Evolutionary conservation across 2,888 invertebrate species (phyloP).

Genomic region (Reticulitermes lucifugus): DNA sequence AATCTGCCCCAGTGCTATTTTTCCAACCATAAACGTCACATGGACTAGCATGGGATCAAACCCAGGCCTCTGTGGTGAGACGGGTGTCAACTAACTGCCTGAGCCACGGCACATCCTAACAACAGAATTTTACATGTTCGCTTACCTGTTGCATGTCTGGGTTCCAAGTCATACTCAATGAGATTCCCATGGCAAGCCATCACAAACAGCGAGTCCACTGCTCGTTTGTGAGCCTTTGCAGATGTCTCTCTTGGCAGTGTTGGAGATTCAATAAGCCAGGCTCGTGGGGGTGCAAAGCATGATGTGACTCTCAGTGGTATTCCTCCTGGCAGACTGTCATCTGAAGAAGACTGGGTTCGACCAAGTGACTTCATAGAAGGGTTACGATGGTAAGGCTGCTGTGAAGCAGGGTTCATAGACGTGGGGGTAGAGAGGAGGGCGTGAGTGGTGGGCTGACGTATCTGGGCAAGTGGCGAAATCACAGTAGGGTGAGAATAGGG

Average conservation of each 20-base stretch:
- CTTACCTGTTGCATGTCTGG: conserved; percentile 71
- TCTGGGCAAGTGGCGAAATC: conserved; percentile 85
- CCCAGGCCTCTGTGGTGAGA: no score
- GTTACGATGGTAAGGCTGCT: conserved; percentile 67
- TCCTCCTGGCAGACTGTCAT: conserved; percentile 69
- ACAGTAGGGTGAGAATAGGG: conserved; percentile 90
- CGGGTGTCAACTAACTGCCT: no score
- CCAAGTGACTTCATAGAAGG: conserved; percentile 46
- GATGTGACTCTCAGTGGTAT: conserved; percentile 62
- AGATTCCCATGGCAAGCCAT: conserved; percentile 90
- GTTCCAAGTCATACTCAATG: conserved; percentile 90
- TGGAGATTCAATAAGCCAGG: conserved; percentile 72
- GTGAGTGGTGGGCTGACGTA: conserved; percentile 67
- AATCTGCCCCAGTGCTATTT: no score
- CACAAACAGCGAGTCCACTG: conserved; percentile 88
- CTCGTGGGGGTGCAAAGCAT: conserved; percentile 80
- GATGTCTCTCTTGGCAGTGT: conserved; percentile 62
- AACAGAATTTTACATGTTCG: no score
- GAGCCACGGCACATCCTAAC: no score
- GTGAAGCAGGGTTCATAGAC: conserved; percentile 35
- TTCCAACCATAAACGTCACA: no score
- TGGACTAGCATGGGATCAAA: no score
- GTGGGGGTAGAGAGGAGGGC: conserved; percentile 43
- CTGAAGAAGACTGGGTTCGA: conserved; percentile 65
- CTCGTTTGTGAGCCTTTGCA: conserved; percentile 65